Conservation (phyloP, 2,113 vertebrate genomes). For the Plestiodon gilberti region DNA sequence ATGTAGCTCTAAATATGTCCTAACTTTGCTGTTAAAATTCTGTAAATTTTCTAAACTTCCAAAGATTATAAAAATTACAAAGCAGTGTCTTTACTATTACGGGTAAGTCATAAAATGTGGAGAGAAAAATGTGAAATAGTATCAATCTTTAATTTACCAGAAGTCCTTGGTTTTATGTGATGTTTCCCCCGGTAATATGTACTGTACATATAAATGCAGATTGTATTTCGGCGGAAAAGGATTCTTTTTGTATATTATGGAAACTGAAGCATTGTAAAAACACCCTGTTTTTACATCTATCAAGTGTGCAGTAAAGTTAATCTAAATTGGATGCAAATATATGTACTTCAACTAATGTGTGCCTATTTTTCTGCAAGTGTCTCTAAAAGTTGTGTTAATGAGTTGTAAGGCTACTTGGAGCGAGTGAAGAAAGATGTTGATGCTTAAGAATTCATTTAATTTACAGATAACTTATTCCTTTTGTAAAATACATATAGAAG, state of each 20-base stretch:
- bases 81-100: constrained; percentile 64
- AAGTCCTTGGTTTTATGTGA: constrained; percentile 47
- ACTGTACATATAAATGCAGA: constrained; percentile 57
- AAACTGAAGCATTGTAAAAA: constrained; percentile 60
- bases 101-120: constrained; percentile 72
- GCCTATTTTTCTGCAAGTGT: constrained; percentile 46
- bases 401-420: constrained; percentile 43
- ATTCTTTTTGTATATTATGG: constrained; percentile 47
- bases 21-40: constrained; percentile 44
- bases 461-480: constrained; percentile 49
- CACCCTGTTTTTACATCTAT: constrained; percentile 34
- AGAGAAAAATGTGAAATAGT: constrained; percentile 30
- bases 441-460: constrained; percentile 46
- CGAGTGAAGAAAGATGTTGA: constrained; percentile 38
- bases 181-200: constrained; percentile 60
- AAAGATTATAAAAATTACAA: constrained; percentile 40
- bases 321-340: constrained; percentile 43
- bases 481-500: constrained; percentile 50
- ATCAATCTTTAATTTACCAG: constrained; percentile 48
- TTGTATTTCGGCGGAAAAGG: constrained; percentile 55
- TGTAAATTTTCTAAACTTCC: constrained; percentile 44
- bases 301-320: constrained; percentile 42
- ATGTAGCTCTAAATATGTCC: constrained; percentile 43
- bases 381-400: constrained; percentile 49
- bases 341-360: constrained; percentile 55